Evolutionary conservation across 2,888 invertebrate species (phyloP), one percentile per base, ranked within the genome.

Genomic region (Oxyscelio sp.): DNA sequence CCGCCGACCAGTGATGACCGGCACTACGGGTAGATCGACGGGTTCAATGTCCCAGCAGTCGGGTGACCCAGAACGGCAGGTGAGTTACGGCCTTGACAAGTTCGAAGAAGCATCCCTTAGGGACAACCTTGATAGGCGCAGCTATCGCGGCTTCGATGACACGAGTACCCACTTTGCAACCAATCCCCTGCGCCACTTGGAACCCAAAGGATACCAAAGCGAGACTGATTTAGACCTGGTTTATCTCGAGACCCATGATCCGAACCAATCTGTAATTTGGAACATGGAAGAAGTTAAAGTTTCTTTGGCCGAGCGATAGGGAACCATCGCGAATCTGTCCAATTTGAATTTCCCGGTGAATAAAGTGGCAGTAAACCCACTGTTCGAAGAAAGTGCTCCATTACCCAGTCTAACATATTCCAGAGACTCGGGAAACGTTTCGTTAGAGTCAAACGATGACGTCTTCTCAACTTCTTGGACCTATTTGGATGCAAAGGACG

Each of bases 161-260:
- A 94, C 95, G 71, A 95, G 95, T 91, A 92, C 94, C 68, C 94
- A 95, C 90, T 96, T 96, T 91, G 95, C 95, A 85, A 94, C 94
- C 91, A 96, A 96, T 90, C 95, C 95, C 31, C 92, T 95, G 83
- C 92, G 95, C 59, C 90, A 89, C 59, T 86, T 92, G 87, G 83
- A 89, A 68, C 24, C 43, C 38, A 4, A 94, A 58, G 19, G 31
- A 13, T 22, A 43, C 45, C 43, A 15, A 31, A 11, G 4, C 13
- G 94, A 94, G 58, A 89, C 63, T 22, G 31, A 48, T 40, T 9
- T 27, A 48, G 38, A 65, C 2, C 31, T 48, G 21, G 24, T 27
- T 59, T 24, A 74, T 34, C 11, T 6, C 6, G 50, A 24, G 5
- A 34, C 11, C 4, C 27, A n/a, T 21, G 19, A n/a, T 34, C 21